Evolutionary conservation across 2,113 vertebrate genomes (phyloP), one percentile per base, ranked within the genome.

Genomic region (Grantiella picta): DNA sequence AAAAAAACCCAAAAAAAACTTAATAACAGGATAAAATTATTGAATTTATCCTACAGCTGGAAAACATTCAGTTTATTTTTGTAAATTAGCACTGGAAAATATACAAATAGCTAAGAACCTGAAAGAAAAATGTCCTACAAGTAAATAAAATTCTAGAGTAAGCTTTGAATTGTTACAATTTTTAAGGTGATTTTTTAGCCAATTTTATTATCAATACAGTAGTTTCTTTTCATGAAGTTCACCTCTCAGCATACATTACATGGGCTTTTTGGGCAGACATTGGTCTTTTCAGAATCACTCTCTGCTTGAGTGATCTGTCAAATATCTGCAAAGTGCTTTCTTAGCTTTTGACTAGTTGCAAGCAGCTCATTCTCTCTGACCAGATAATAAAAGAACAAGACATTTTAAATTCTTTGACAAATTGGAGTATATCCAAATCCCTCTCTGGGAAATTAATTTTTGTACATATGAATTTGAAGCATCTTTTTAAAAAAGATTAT

Each of bases 1-100:
- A 60, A 54, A 42, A 42, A 31, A 27, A 0, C 0, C 11, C 11
- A 5, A 5, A 3, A 2, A 20, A 19, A 52, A 45, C 9, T 15
- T 65, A 52, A 72, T 5, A 50, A 19, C 5, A 14, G 56, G 17
- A 53, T 22, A 61, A 72, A 72, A 36, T 27, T 9, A 25, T 20
- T 23, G 83, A 38, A 36, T 19, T 69, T 42, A 36, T 76, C 25
- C 27, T 68, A 69, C 15, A 80, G 5, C 12, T 69, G 57, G 24
- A 76, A 75, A 92, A 35, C 4, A 53, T 59, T 45, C 19, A 29
- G 6, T 31, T 83, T 16, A 18, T 52, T 83, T 57, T 68, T 38
- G 53, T 31, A 28, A 78, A 66, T 76, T 66, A 49, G 3, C 38
- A 44, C 8, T 40, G 13, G 20, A 57, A 79, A 69, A 50, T 16